Evolutionary conservation across 2,888 invertebrate genomes (phyloP), one percentile per base, ranked within the genome.

Genomic region (Epistrophella euchroma): DNA sequence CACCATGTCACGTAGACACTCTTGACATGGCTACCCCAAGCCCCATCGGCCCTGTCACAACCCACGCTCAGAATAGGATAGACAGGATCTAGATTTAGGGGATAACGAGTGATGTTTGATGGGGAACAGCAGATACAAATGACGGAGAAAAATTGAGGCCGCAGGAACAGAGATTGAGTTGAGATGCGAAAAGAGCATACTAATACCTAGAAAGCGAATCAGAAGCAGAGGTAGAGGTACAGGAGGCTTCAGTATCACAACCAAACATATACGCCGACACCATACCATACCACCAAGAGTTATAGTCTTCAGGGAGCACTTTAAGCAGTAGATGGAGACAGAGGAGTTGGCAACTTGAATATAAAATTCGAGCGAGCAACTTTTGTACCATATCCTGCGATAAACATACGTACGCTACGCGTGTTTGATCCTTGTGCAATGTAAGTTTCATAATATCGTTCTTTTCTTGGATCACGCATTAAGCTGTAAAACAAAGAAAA

Each of bases 1-100:
- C 85, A 85, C 80, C 85, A 85, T 85, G 85, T 85, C 85, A 85
- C 85, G 85, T 85, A 85, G 72, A 85, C 71, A 80, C 85, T 80
- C 85, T 85, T 85, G 76, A 85, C 85, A 76, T 80, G 80, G 71
- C 75, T 45, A 72, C 50, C 76, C 43, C 72, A 45, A 60, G 37
- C 66, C 68, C 47, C 40, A 66, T 19, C 79, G 66, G 71, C 52
- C 45, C 71, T 28, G 70, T 74, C 73, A 72, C 66, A 75, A 52
- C 80, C 79, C 62, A 76, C 66, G 68, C 85, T 60, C 80, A 22
- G 17, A 22, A 22, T 22, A 68, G 68, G 32, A 75, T 80, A 80
- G 76, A 81, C 75, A 68, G 76, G 37, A 80, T 81, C 80, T 80
- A 80, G 76, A 80, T 85, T 85, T 85, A 84, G 64, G 60, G 80